phyloP scores from a whole-genome alignment of 2,113 vertebrate species.

The Mesitornis unicolor region DNA sequence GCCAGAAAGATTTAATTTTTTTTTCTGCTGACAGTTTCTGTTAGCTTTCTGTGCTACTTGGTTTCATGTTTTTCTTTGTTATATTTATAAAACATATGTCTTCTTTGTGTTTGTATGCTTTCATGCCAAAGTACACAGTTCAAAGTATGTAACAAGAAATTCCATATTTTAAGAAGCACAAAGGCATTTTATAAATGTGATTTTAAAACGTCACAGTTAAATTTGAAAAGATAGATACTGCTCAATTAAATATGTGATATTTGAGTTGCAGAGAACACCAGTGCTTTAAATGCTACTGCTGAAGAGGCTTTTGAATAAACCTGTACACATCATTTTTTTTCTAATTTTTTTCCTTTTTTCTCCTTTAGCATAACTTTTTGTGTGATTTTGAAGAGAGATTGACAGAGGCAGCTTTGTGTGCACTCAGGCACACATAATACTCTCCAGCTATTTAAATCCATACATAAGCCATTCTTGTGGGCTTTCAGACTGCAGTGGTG shows the following conservation, averaged over 20 bases:
- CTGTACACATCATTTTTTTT: accelerated
- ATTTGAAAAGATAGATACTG: background rate
- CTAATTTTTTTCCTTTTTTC: background rate
- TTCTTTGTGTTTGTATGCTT: background rate
- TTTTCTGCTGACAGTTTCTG: background rate
- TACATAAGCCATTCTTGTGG: background rate
- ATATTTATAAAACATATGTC: background rate
- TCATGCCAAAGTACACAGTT: accelerated
- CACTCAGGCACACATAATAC: background rate
- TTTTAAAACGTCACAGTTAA: background rate
- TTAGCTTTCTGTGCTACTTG: background rate
- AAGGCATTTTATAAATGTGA: background rate
- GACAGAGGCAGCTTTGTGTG: background rate
- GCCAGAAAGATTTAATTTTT: background rate
- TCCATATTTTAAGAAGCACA: background rate
- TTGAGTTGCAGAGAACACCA: background rate
- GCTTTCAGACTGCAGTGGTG: background rate
- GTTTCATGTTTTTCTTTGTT: background rate
- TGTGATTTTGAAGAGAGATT: background rate
- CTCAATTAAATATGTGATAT: background rate
- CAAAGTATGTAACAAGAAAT: background rate
- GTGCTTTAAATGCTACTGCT: background rate
- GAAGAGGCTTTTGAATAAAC: background rate
- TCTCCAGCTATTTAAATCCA: background rate
- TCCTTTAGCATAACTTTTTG: background rate